These are phyloP conservation scores for Pontoporia blainvillei DNA, from an alignment of 2,113 vertebrate genomes.

Conservation along the genomic window DNA sequence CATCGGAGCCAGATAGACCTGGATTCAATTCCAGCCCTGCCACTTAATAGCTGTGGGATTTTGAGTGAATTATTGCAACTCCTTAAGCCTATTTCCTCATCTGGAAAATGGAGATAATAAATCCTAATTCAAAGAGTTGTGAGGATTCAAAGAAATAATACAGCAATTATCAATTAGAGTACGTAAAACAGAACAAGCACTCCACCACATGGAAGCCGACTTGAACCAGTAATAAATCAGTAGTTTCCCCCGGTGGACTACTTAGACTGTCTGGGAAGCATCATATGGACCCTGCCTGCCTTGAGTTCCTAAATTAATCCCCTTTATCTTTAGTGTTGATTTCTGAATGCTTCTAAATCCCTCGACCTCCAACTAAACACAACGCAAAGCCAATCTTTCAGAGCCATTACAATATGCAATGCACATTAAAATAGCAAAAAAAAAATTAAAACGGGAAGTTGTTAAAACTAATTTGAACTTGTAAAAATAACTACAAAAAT, in stretches of 20 bases:
- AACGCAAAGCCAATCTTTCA: background rate
- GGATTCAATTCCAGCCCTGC: background rate
- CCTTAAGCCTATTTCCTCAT: background rate
- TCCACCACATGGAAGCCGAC: background rate
- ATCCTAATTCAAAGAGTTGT: background rate
- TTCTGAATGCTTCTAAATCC: background rate
- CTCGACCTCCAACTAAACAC: background rate
- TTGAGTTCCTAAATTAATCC: background rate
- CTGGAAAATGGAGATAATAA: background rate
- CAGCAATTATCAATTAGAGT: background rate
- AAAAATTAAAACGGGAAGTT: background rate
- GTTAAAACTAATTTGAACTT: conserved; percentile 1
- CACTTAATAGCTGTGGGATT: background rate
- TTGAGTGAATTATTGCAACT: background rate
- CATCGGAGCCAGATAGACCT: background rate
- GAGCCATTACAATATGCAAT: background rate
- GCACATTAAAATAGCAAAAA: background rate
- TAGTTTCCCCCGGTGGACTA: background rate
- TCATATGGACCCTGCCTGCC: background rate
- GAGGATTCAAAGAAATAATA: background rate
- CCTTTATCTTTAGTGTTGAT: background rate
- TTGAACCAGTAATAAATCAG: background rate
- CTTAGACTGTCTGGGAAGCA: background rate
- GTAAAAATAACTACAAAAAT: background rate
- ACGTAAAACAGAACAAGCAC: background rate